Evolutionary conservation across 2,113 vertebrate genomes (phyloP).

Genomic region (Corythoichthys intestinalis): DNA sequence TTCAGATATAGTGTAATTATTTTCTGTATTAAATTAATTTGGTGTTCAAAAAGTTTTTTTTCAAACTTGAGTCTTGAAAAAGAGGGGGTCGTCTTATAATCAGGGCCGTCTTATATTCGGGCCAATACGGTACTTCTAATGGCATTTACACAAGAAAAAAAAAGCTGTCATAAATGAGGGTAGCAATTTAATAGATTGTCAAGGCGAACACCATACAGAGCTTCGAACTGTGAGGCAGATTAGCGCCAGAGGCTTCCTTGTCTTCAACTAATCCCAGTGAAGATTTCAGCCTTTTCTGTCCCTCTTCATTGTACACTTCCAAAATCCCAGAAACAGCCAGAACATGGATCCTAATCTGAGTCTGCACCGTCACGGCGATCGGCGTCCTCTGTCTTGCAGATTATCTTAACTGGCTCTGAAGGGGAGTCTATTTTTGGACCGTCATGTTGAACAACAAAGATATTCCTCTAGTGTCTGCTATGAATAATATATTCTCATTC

Average conservation of each 20-base stretch:
- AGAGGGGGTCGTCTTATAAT: no score
- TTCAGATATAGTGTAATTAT: no score
- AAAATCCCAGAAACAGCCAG: constrained; percentile 42
- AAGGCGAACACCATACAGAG: constrained; percentile 18
- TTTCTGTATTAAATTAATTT: no score
- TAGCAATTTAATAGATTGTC: constrained; percentile 31
- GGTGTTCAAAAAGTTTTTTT: no score
- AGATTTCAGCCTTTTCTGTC: constrained; percentile 38
- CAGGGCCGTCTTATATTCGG: no score
- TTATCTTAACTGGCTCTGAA: constrained; percentile 42
- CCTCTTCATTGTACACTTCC: constrained; percentile 31
- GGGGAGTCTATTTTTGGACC: constrained; percentile 47
- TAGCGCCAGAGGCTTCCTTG: constrained; percentile 53
- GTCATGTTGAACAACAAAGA: constrained; percentile 32
- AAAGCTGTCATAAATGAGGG: constrained; percentile 37
- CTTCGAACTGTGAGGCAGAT: constrained; percentile 42
- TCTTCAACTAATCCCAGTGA: constrained; percentile 51
- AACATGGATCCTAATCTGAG: constrained; percentile 48
- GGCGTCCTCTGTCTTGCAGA: constrained; percentile 40
- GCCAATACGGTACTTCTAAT: no score
- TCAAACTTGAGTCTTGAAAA: no score
- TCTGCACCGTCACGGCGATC: constrained; percentile 29
- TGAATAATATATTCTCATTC: constrained; percentile 32
- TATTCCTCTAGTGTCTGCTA: constrained; percentile 12
- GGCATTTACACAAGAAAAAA: constrained; percentile 20